Base-by-base conservation (phyloP, 2,888 invertebrate species). In the Patella depressa region DNA sequence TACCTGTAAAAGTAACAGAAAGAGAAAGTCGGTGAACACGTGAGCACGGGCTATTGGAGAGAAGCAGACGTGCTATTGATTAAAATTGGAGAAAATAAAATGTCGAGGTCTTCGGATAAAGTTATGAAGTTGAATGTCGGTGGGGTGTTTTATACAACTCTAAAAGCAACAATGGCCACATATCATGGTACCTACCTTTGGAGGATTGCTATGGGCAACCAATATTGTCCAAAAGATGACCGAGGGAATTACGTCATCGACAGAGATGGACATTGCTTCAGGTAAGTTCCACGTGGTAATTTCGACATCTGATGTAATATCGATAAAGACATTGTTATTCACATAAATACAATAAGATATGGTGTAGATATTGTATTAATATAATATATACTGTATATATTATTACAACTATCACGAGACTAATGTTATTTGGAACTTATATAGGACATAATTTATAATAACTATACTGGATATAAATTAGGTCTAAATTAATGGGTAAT, bases 121-220 rank as follows among this genome's bases (percentile, higher is more conserved):
- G 82, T 81, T 55, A 75, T 87, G 70, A 84, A 86, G 71, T 79
- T 88, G 17, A 88, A 88, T 78, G 87, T 88, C 1, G 88, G 88
- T 3, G 87, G 88, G 1, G 81, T 84, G 14, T 86, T 85, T 71
- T 87, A 88, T 79, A 86, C 87, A 11, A 87, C 87, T 14, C 82
- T 86, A 4, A 85, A 82, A 57, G 81, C 86, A 17, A 87, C 81
- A 14, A 57, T 88, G 71, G 81, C 85, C 53, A 69, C 78, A 9
- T 77, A 81, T 19, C 84, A 83, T 24, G 85, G 85, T 7, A 85
- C 86, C 29, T 81, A 83, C n/a, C 79, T 88, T 11, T 81, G 84
- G 80, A 79, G 80, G 57, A 83, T 83, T 45, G 81, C 83, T 0
- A 71, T 79, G 9, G 81, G 83, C 2, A 77, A 79, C 57, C 65